A percentile compares a stretch with the other conserved stretches of the same genome.
Evolutionary conservation across 2,888 invertebrate genomes (phyloP).

Genomic region (Cyaniris semiargus): DNA sequence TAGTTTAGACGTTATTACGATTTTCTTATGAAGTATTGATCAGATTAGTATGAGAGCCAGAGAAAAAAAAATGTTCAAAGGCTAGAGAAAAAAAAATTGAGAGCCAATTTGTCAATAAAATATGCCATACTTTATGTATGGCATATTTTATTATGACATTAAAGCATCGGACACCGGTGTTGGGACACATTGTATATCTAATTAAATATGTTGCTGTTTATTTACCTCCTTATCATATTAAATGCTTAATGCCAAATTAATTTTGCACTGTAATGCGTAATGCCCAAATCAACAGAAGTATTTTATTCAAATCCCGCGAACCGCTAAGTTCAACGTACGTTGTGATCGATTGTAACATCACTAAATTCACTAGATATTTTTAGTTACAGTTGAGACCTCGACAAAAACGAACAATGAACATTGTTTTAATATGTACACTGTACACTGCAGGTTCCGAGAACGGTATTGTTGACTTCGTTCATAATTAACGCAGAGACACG

Average conservation of each 20-base stretch:
- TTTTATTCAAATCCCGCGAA: background rate
- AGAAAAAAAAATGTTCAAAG: too few species aligned
- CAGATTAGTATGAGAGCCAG: too few species aligned
- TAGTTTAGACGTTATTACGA: too few species aligned
- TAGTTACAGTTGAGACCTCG: constrained; percentile 25
- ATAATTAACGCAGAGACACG: constrained; percentile 35
- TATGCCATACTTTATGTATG: too few species aligned
- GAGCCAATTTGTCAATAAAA: too few species aligned
- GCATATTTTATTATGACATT: too few species aligned
- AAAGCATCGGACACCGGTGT: too few species aligned
- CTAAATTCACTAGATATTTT: constrained; percentile 23
- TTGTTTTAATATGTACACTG: constrained; percentile 33
- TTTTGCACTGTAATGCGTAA: background rate
- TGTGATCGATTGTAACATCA: background rate
- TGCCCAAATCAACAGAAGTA: background rate
- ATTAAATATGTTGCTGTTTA: background rate
- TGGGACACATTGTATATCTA: too few species aligned
- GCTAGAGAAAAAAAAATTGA: too few species aligned
- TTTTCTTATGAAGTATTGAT: too few species aligned
- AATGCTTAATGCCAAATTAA: background rate
- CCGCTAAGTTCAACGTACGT: background rate
- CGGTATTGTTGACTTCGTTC: constrained; percentile 32
- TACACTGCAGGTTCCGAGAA: constrained; percentile 29
- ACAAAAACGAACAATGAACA: constrained; percentile 34
- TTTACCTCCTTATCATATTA: background rate